Conservation (phyloP, 2,888 invertebrate species). For the Apantesis nais region DNA sequence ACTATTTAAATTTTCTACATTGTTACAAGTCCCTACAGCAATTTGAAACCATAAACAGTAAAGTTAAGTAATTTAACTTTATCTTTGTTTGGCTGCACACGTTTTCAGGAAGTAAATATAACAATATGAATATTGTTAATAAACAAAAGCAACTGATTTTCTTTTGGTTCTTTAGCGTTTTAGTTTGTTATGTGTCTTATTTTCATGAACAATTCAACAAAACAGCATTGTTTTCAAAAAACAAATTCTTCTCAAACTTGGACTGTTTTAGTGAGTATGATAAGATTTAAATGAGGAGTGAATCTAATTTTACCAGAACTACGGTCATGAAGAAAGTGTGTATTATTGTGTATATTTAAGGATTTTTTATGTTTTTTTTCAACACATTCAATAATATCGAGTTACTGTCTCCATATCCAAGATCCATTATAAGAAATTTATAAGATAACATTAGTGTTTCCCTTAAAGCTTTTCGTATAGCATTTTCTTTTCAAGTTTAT, state of each 20-base stretch:
- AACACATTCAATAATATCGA: background rate
- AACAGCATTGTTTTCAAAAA: too few species aligned
- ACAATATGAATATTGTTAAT: background rate
- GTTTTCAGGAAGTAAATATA: background rate
- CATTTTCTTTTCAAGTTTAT: background rate
- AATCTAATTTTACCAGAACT: background rate
- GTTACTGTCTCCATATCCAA: too few species aligned
- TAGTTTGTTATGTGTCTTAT: background rate
- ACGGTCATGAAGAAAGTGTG: background rate
- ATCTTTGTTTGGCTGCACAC: background rate
- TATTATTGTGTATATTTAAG: too few species aligned
- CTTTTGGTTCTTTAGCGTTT: background rate
- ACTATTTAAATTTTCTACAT: background rate
- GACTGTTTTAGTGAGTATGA: background rate
- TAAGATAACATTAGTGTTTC: background rate
- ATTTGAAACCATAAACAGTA: background rate
- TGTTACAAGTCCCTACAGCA: background rate
- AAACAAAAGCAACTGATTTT: background rate
- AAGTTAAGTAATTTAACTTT: background rate
- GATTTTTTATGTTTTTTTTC: too few species aligned
- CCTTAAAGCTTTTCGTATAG: background rate
- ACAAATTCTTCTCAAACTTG: too few species aligned
- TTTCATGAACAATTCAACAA: background rate
- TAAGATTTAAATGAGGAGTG: background rate
- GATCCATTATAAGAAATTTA: background rate